A percentile compares a stretch with the other conserved stretches of the same genome.
Evolutionary conservation across 2,113 vertebrate genomes (phyloP).

Genomic region (human (Homo sapiens)): DNA sequence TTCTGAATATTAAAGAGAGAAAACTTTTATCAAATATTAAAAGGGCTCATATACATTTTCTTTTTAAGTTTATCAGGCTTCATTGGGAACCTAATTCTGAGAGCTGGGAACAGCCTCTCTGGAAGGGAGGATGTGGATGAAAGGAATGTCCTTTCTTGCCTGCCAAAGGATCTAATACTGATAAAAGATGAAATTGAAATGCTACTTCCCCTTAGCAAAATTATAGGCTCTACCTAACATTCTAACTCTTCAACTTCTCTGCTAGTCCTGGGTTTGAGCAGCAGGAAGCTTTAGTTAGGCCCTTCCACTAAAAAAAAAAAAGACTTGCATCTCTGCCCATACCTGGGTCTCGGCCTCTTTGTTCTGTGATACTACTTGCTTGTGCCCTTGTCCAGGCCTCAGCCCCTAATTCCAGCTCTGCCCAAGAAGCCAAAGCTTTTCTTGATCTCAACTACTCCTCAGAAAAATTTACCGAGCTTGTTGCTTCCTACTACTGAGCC

Average conservation of each 20-base stretch:
- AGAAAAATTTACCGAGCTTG: not conserved
- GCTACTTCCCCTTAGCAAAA: accelerated
- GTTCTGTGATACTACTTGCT: too few species aligned
- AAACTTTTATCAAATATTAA: not conserved
- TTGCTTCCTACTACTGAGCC: not conserved
- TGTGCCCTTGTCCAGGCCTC: not conserved
- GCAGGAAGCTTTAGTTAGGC: too few species aligned
- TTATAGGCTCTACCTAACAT: not conserved
- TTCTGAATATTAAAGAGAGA: not conserved
- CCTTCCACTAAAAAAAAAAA: not conserved
- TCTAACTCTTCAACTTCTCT: not conserved
- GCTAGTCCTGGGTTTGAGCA: not conserved
- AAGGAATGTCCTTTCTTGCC: not conserved
- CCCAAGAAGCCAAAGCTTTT: not conserved
- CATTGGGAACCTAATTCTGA: not conserved
- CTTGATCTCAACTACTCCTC: not conserved
- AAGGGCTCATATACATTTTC: not conserved
- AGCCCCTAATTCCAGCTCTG: not conserved
- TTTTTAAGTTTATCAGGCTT: not conserved
- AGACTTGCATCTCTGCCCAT: not conserved
- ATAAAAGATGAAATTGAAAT: not conserved
- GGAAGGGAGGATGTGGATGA: not conserved
- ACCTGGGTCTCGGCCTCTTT: not conserved
- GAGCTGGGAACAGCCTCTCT: not conserved
- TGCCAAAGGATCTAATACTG: not conserved